Base-by-base conservation (phyloP, 2,797 vertebrate species). In the Cryptoblepharus egeriae region DNA sequence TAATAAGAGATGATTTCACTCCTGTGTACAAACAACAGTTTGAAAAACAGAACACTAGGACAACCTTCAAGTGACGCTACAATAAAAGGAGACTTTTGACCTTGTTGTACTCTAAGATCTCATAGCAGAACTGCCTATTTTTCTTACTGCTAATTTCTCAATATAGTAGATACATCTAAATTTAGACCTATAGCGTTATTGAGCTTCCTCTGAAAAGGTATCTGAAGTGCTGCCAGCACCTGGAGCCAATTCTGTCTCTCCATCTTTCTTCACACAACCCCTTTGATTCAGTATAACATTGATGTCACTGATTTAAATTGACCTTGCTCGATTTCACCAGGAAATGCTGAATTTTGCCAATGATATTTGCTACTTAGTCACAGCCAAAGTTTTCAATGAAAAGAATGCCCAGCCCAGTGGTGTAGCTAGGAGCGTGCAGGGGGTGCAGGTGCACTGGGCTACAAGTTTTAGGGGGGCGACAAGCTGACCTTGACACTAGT, bases 161-260 rank as follows among this genome's bases (percentile, higher is more conserved):
- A 72, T 82, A 77, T 77, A 90, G 82, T 86, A 88, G 61, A 71
- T 12, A 87, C 65, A 91, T 92, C 89, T 93, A 93, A 92, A 92
- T 95, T 94, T 93, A 91, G 84, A 86, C 65, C 90, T 88, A 68
- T 58, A 88, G 79, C 90, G 83, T 84, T 93, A 91, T 78, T 91
- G 78, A 79, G 92, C 83, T 91, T 92, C 30, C 55, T 65, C 83
- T 86, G 65, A 89, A 80, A 74, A 55, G 37, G 52, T 75, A 83
- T 79, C 68, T 87, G 52, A 88, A 82, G 73, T 75, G 35, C 28
- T 88, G 89, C 64, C 81, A 89, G 63, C 30, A 85, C 12, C 5
- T 63, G 60, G 4, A 71, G 37, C 67, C 77, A 74, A 71, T 76
- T 74, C 45, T 45, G 20, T 28, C 32, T 52, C 5, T 24, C 69